Conservation (phyloP, 2,113 vertebrate genomes). For the Anhinga anhinga region DNA sequence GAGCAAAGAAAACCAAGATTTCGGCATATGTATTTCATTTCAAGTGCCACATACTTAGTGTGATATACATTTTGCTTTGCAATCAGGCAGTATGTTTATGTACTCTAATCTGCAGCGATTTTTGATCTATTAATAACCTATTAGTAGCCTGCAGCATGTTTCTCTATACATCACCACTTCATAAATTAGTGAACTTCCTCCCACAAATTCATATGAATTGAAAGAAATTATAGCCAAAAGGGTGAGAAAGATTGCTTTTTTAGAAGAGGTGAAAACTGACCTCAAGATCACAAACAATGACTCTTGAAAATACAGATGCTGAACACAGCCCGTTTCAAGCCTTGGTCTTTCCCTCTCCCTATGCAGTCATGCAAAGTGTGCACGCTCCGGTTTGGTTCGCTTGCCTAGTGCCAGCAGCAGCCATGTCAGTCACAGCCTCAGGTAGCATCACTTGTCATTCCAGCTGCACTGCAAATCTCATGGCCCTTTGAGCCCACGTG, state of each 20-base stretch:
- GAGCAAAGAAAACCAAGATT: not conserved
- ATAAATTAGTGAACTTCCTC: not conserved
- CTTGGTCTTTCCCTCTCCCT: not conserved
- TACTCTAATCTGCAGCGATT: constrained; percentile 3
- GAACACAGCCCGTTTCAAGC: not conserved
- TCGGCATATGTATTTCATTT: not conserved
- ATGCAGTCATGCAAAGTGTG: not conserved
- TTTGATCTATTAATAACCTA: constrained; percentile 27
- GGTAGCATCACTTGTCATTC: not conserved
- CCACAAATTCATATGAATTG: not conserved
- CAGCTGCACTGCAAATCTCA: not conserved
- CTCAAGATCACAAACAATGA: not conserved
- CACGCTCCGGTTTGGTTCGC: not conserved
- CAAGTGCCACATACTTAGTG: not conserved
- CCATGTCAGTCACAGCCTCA: not conserved
- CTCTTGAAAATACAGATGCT: not conserved
- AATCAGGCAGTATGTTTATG: not conserved
- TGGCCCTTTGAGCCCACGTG: not conserved
- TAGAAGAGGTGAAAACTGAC: not conserved
- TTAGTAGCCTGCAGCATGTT: not conserved
- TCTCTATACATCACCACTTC: not conserved
- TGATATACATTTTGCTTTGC: not conserved
- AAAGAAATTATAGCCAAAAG: not conserved
- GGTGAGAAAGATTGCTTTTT: not conserved
- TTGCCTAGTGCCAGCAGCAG: not conserved